Evolutionary conservation across 2,797 vertebrate species (phyloP), one percentile per base, ranked within the genome.

Genomic region (Oreonectes daqikongensis): DNA sequence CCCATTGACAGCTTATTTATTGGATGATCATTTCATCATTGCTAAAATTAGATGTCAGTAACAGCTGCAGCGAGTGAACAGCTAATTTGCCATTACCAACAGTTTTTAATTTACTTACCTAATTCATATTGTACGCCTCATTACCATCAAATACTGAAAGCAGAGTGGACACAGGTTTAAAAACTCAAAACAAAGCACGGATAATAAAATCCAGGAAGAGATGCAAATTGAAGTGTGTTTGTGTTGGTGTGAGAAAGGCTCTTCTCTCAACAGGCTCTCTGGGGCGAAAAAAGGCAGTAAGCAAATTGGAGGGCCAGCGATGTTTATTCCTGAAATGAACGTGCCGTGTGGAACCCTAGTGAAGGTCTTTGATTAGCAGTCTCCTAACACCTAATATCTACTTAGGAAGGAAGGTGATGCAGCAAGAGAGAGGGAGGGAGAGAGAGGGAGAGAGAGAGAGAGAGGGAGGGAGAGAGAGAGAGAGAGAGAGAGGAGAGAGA

Each of bases 211-310:
- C 73, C 44, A 17, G 42, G 32, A 61, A 60, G 60, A 67, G 66
- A 82, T 75, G 80, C 77, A 70, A 72, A 79, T 71, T 66, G 14
- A 46, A 72, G 72, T 55, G 53, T 63, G 72, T 70, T 72, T 77
- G 69, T 77, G 76, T 69, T 59, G 38, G 44, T 38, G 75, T 72
- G 57, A 70, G 72, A 66, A 74, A 38, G 57, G 53, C 55, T 80
- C 53, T 79, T 67, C 20, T 70, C 9, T 44, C 59, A 44, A 64
- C 42, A 48, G 48, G 18, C 75, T 77, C 67, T 64, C 40, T 32
- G 59, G n/a, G 72, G 44, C 46, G 46, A 35, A 69, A 72, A 42
- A 61, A 38, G 38, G 44, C 68, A 63, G 55, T 30, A 63, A 18
- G 28, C 50, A 81, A 79, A 78, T 59, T 73, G 40, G 67, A 63